Evolutionary conservation across 2,888 invertebrate species (phyloP).

Genomic region (Tetragonula carbonaria): DNA sequence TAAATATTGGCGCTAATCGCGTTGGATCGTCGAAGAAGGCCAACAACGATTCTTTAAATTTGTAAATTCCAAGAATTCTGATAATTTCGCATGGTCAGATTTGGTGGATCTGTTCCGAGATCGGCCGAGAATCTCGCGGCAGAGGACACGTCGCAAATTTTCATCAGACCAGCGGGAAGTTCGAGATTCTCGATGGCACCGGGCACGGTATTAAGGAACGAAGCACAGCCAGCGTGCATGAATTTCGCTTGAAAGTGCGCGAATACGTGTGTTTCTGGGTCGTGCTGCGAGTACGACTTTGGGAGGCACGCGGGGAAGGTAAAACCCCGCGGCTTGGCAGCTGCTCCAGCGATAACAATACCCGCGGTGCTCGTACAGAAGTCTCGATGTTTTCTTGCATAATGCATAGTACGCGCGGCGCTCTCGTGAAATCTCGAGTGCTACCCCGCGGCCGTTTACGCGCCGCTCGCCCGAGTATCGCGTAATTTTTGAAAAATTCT

Average conservation of each 20-base stretch:
- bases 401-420: slow-evolving; percentile 37
- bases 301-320: slow-evolving; percentile 31
- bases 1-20: too few species aligned
- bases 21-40: too few species aligned
- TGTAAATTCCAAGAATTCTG: too few species aligned
- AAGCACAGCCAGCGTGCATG: not conserved
- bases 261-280: slow-evolving; percentile 52
- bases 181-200: not conserved
- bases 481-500: too few species aligned
- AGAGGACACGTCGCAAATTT: too few species aligned
- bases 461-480: too few species aligned
- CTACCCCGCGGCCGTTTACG: slow-evolving; percentile 70
- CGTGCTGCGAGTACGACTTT: slow-evolving; percentile 43
- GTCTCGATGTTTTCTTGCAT: slow-evolving; percentile 50
- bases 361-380: slow-evolving; percentile 77
- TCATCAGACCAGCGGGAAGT: not conserved
- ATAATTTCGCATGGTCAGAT: too few species aligned
- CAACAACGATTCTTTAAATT: too few species aligned
- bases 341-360: slow-evolving; percentile 78
- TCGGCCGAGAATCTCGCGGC: too few species aligned
- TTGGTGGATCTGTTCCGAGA: too few species aligned
- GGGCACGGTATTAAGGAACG: not conserved
- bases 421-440: slow-evolving; percentile 74
- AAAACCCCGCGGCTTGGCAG: slow-evolving; percentile 73
- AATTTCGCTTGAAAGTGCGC: slow-evolving; percentile 11